These are phyloP conservation scores for Acanthosepion esculentum DNA, from an alignment of 2,888 invertebrate genomes.

Conservation along the genomic window DNA sequence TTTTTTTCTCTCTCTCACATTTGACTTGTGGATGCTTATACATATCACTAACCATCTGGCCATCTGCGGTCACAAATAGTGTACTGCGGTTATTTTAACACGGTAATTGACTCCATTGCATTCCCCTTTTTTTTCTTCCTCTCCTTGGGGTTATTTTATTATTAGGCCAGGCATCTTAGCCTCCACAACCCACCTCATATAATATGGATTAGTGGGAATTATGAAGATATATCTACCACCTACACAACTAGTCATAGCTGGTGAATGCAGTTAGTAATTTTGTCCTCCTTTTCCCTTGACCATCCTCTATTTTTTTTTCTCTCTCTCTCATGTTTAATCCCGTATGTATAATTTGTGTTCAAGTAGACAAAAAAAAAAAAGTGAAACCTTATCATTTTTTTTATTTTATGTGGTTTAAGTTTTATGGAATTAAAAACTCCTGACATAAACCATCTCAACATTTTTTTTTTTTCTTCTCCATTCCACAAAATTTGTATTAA, in stretches of 20 bases:
- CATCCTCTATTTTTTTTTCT: background rate
- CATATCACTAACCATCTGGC: conserved; percentile 33
- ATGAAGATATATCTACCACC: background rate
- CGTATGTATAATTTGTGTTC: background rate
- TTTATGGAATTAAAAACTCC: background rate
- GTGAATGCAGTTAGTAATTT: background rate
- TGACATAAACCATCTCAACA: background rate
- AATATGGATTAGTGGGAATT: background rate
- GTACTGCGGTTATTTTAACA: background rate
- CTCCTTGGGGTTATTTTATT: background rate
- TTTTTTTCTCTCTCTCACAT: background rate
- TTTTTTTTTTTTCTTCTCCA: background rate
- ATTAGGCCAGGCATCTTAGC: background rate
- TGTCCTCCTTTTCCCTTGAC: background rate
- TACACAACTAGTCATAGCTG: background rate
- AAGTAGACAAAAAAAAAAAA: background rate
- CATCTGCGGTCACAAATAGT: background rate
- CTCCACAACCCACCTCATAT: background rate
- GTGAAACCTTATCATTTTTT: background rate
- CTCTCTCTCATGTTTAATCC: background rate
- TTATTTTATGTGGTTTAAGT: background rate
- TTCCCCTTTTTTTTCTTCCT: background rate
- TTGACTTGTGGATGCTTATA: conserved; percentile 8
- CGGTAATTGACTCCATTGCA: background rate
- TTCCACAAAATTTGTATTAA: too few species aligned